A percentile compares a stretch with the other conserved stretches of the same genome.
phyloP scores from a whole-genome alignment of 2,797 vertebrate species.

The Falco biarmicus region DNA sequence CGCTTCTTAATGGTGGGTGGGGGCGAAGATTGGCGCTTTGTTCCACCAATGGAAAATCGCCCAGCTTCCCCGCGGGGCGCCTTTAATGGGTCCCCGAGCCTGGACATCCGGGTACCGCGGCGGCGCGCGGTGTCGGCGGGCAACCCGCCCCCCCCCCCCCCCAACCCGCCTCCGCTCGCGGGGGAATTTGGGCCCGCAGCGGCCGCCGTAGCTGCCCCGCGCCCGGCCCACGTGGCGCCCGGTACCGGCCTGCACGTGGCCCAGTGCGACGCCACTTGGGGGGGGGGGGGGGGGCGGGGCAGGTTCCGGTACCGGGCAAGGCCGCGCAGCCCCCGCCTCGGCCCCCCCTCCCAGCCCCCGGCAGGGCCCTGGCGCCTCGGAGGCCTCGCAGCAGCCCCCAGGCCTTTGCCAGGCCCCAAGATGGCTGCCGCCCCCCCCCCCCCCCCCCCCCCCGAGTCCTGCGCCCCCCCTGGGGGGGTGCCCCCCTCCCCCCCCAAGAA shows the following conservation, averaged over 20 bases:
- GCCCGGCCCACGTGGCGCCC: too few species aligned
- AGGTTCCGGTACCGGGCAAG: fast-evolving
- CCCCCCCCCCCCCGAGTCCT: not conserved
- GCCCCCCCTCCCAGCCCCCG: fast-evolving
- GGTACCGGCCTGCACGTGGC: not conserved
- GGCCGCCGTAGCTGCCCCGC: not conserved
- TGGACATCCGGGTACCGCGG: not conserved
- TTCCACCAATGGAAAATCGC: fast-evolving
- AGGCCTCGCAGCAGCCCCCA: too few species aligned
- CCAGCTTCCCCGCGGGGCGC: not conserved
- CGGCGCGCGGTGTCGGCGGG: not conserved
- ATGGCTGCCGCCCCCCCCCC: not conserved
- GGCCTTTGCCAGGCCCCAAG: not conserved
- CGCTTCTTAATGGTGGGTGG: fast-evolving
- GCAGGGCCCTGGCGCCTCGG: not conserved
- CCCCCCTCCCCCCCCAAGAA: too few species aligned
- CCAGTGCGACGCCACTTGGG: not conserved
- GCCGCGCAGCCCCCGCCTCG: not conserved
- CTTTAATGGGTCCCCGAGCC: not conserved
- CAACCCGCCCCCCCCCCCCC: too few species aligned
- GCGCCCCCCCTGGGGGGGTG: too few species aligned
- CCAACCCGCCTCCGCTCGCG: not conserved
- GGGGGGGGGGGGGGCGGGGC: too few species aligned
- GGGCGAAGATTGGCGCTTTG: fast-evolving
- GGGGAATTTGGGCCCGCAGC: not conserved